Conservation (phyloP, 1,140 invertebrate species). For the Yoshiicerus persimilis region DNA sequence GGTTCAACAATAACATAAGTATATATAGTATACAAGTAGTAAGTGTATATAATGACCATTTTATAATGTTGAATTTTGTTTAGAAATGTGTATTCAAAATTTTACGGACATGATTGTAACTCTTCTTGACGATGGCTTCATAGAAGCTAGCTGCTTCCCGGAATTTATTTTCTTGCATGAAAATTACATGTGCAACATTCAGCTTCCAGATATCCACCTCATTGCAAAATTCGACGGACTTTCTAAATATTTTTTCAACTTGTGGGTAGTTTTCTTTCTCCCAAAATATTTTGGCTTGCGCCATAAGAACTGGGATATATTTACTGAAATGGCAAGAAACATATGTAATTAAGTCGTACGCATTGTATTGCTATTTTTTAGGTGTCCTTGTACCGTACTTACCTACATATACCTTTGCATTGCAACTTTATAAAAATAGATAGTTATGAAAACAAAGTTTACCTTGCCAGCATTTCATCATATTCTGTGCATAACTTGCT, state of each 20-base stretch:
- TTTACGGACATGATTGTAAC: constrained; percentile 80
- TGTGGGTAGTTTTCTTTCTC: constrained; percentile 93
- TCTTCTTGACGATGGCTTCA: constrained; percentile 96
- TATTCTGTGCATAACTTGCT: constrained; percentile 48
- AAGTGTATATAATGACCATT: too few species aligned
- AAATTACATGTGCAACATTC: constrained; percentile 97
- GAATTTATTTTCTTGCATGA: constrained; percentile 99
- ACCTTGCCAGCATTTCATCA: constrained; percentile 48
- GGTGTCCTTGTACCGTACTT: too few species aligned
- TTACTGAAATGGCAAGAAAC: constrained; percentile 52
- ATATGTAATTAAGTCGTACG: neutral
- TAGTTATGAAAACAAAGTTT: neutral
- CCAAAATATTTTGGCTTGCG: constrained; percentile 99
- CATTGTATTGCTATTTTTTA: too few species aligned
- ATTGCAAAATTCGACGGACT: constrained; percentile 97
- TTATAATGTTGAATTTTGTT: too few species aligned
- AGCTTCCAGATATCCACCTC: constrained; percentile 96
- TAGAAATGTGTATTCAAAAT: neutral
- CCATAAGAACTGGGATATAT: constrained; percentile 94
- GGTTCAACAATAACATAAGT: too few species aligned
- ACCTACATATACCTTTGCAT: too few species aligned
- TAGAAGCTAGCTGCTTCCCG: constrained; percentile 98
- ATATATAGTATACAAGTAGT: too few species aligned
- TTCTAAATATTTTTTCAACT: constrained; percentile 91
- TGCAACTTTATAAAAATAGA: too few species aligned